Evolutionary conservation across 2,797 vertebrate species (phyloP).

Genomic region (Syngnathus rostellatus): DNA sequence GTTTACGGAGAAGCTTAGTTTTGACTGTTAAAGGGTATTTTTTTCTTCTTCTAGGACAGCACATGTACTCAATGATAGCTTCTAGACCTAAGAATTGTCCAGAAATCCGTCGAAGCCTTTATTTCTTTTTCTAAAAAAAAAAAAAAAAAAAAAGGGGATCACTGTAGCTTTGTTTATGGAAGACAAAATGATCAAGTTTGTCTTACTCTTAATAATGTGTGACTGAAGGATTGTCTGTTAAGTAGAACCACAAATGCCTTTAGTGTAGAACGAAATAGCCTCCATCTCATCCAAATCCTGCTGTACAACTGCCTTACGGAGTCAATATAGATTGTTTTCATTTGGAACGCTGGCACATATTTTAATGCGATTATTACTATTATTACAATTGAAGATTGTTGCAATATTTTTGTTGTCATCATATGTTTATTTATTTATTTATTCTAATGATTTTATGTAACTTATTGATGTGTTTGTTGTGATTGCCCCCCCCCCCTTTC

Average conservation of each 20-base stretch:
- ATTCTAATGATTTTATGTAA: constrained; percentile 87
- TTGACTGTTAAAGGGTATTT: constrained; percentile 79
- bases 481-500: constrained; percentile 41
- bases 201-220: constrained; percentile 52
- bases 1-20: constrained; percentile 72
- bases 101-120: constrained; percentile 64
- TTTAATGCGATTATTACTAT: constrained; percentile 46
- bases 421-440: constrained; percentile 99
- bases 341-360: constrained; percentile 70
- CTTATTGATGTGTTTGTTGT: constrained; percentile 75
- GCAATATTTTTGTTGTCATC: constrained; percentile 88
- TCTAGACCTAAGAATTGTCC: constrained; percentile 82
- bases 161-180: constrained; percentile 88
- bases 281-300: constrained; percentile 71
- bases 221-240: constrained; percentile 75
- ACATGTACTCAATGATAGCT: constrained; percentile 76
- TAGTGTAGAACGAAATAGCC: constrained; percentile 69
- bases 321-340: constrained; percentile 64
- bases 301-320: constrained; percentile 94
- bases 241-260: constrained; percentile 98
- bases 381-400: constrained; percentile 78
- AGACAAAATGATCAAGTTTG: constrained; percentile 66
- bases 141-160: constrained; percentile 47
- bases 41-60: constrained; percentile 75
- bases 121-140: constrained; percentile 36